Evolutionary conservation across 2,888 invertebrate species (phyloP), one percentile per base, ranked within the genome.

Genomic region (Eilema depressum): DNA sequence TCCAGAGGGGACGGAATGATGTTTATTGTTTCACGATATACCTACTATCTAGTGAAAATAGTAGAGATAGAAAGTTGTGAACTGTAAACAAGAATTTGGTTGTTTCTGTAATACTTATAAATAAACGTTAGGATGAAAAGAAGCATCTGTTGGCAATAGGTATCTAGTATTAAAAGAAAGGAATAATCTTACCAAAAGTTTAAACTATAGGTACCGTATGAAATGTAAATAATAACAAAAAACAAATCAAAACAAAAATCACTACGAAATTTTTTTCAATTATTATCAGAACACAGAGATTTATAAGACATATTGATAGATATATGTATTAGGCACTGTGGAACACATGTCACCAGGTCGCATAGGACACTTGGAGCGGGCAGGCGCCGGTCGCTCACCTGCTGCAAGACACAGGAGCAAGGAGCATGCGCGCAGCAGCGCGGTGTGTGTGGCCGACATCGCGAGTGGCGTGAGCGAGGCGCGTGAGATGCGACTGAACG

Each of bases 401-500:
- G 92, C 86, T 74, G 90, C 87, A 70, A 92, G 83, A 83, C 88
- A 90, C 81, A 94, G 86, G 73, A 92, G 81, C 71, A 92, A 79
- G 76, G 81, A 78, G 74, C 84, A 83, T 65, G 80, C 80, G 75
- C 84, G 86, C 83, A 88, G 86, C 84, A 89, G 87, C 75, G 86
- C 85, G 83, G 73, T 65, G 67, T 76, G 71, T 57, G 71, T 64
- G 69, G 78, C 80, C 75, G 80, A 69, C 84, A 79, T 76, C 63
- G 74, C 78, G 73, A 67, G 80, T 75, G 69, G 70, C 76, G 79
- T 74, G 78, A 74, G 79, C 75, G 78, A 71, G 77, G 78, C 82
- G 81, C 79, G 80, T 74, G 78, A 79, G 81, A 74, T 71, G 76
- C 85, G 86, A 81, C 77, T 78, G 85, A 82, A 80, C 80, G 83